These are phyloP conservation scores for Sarcoramphus papa DNA, from an alignment of 2,797 vertebrate species.

Conservation along the genomic window DNA sequence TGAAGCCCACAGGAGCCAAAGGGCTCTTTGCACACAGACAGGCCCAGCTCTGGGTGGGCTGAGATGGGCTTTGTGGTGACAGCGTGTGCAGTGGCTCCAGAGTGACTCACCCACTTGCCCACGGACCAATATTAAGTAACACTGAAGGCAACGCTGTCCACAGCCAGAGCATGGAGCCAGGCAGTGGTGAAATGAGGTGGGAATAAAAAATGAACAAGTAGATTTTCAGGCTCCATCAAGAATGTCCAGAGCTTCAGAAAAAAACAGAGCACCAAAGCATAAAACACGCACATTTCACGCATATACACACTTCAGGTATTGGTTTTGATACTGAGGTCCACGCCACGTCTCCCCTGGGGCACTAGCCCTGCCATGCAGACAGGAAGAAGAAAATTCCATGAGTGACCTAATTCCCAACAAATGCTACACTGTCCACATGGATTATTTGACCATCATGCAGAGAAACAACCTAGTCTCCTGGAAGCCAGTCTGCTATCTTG, in stretches of 20 bases:
- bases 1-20: neutral
- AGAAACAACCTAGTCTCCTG: neutral
- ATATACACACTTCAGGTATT: neutral
- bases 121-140: rapidly evolving
- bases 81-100: rapidly evolving
- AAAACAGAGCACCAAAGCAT: neutral
- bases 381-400: neutral
- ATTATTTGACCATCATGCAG: neutral
- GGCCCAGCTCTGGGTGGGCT: neutral
- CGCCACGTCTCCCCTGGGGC: neutral
- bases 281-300: neutral
- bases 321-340: neutral
- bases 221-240: neutral
- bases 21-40: neutral
- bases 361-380: neutral
- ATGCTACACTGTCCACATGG: neutral
- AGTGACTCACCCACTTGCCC: neutral
- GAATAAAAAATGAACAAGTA: neutral
- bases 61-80: neutral
- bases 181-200: neutral
- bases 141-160: neutral
- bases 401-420: neutral
- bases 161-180: neutral
- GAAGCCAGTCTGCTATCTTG: neutral
- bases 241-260: neutral